Evolutionary conservation across 2,888 invertebrate genomes (phyloP).

Genomic region (Polydrusus cervinus): DNA sequence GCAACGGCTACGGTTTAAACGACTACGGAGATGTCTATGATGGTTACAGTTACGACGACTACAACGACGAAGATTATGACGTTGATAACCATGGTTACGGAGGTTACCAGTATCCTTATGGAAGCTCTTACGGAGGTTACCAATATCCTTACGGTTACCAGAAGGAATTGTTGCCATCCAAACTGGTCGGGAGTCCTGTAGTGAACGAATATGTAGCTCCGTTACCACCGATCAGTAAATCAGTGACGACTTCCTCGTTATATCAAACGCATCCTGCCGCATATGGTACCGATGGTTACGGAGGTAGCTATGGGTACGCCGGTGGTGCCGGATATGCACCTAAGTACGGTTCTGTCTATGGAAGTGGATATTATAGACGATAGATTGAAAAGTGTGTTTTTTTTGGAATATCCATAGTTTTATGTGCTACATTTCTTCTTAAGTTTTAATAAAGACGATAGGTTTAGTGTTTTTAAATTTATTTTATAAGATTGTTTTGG

Average conservation of each 20-base stretch:
- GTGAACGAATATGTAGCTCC: slow-evolving; percentile 31
- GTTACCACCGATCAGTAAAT: slow-evolving; percentile 18
- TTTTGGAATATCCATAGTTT: too few relatives aligned
- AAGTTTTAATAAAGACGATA: too few relatives aligned
- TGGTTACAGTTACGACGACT: slow-evolving; percentile 29
- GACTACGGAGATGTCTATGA: slow-evolving; percentile 22
- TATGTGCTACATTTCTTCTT: too few relatives aligned
- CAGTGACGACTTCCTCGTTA: slow-evolving; percentile 26
- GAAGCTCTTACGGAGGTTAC: slow-evolving; percentile 20
- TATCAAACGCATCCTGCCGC: slow-evolving; percentile 45
- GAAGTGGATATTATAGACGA: slow-evolving; percentile 19
- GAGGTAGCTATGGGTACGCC: slow-evolving; percentile 17
- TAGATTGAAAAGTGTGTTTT: neutral
- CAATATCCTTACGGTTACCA: slow-evolving; percentile 14
- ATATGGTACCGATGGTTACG: slow-evolving; percentile 13
- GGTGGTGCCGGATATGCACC: slow-evolving; percentile 31
- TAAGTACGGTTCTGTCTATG: slow-evolving; percentile 23
- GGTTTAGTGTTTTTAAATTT: too few relatives aligned
- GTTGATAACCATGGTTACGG: slow-evolving; percentile 12
- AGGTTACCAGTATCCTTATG: neutral
- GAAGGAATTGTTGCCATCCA: neutral
- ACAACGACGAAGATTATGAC: slow-evolving; percentile 25
- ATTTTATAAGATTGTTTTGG: neutral
- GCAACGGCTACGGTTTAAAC: slow-evolving; percentile 11
- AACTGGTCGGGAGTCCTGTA: neutral